These are phyloP conservation scores for Synanthedon andrenaeformis DNA, from an alignment of 2,888 invertebrate species.

Conservation along the genomic window DNA sequence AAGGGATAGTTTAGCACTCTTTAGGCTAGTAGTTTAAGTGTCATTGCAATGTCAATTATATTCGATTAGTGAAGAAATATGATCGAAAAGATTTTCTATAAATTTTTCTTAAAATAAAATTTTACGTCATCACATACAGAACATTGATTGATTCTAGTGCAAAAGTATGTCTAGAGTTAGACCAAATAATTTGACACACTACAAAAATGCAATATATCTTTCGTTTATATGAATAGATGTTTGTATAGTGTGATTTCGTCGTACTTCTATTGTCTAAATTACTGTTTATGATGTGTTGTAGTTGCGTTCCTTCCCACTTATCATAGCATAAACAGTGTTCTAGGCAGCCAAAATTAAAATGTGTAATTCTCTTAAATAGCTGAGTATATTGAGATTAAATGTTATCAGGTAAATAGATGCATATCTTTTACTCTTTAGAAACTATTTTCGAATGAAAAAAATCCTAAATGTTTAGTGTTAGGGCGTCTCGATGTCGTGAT, in stretches of 20 bases:
- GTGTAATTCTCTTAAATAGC: conserved; percentile 43
- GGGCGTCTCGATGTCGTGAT: conserved; percentile 62
- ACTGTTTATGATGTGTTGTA: conserved; percentile 29
- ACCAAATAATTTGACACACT: neutral
- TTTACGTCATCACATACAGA: neutral
- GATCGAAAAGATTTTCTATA: conserved; percentile 60
- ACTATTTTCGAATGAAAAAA: conserved; percentile 56
- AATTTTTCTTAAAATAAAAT: conserved; percentile 36
- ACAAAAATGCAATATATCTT: neutral
- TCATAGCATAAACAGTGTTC: conserved; percentile 42
- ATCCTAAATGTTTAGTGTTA: conserved; percentile 51
- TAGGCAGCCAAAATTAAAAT: conserved; percentile 23
- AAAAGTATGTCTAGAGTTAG: conserved; percentile 14
- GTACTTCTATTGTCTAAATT: conserved; percentile 24
- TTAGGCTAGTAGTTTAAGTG: conserved; percentile 64
- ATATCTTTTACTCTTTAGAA: conserved; percentile 65
- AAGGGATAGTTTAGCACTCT: conserved; percentile 62
- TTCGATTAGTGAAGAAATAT: conserved; percentile 60
- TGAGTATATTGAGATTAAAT: conserved; percentile 36
- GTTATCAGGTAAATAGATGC: conserved; percentile 66
- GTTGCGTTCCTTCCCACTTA: conserved; percentile 1
- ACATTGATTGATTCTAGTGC: conserved; percentile 12
- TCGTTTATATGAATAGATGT: conserved; percentile 36
- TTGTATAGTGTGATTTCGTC: conserved; percentile 41
- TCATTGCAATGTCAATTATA: conserved; percentile 70